Percentiles rank a stretch among this genome's conserved stretches.
These are phyloP conservation scores for Athalia rosae DNA, from an alignment of 2,888 invertebrate genomes.

Conservation along the genomic window DNA sequence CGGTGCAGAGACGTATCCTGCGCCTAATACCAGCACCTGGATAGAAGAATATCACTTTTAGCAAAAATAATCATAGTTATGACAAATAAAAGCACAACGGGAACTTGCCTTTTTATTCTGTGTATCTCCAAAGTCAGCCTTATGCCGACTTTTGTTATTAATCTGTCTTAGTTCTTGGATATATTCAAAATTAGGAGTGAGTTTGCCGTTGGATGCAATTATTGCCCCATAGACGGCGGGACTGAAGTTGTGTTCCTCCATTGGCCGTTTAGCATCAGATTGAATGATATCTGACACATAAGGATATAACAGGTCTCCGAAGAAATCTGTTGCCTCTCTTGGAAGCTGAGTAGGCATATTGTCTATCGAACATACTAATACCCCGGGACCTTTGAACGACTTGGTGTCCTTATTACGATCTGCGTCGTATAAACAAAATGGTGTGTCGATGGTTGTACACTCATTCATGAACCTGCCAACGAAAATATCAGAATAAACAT, in stretches of 20 bases:
- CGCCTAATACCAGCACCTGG: conserved; percentile 91
- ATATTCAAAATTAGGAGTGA: conserved; percentile 96
- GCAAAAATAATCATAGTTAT: neutral
- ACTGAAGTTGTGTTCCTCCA: conserved; percentile 86
- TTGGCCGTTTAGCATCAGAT: conserved; percentile 86
- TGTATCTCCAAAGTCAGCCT: conserved; percentile 78
- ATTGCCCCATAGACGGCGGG: conserved; percentile 88
- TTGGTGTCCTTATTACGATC: conserved; percentile 98
- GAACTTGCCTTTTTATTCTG: conserved; percentile 78
- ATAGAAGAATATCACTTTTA: conserved; percentile 6
- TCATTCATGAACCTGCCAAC: conserved; percentile 92
- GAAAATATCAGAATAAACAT: neutral
- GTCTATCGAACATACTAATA: conserved; percentile 99
- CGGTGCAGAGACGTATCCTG: conserved; percentile 96
- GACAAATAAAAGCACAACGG: neutral
- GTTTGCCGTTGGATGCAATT: conserved; percentile 94
- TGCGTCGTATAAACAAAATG: conserved; percentile 99
- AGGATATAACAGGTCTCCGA: conserved; percentile 94
- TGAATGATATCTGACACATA: conserved; percentile 91
- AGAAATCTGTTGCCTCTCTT: conserved; percentile 97
- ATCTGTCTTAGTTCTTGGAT: conserved; percentile 90
- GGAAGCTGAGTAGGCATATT: conserved; percentile 99
- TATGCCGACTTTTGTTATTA: conserved; percentile 83
- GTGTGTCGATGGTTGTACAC: conserved; percentile 99
- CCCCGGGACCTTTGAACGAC: conserved; percentile 97